These are phyloP conservation scores for Turdus rufiventris DNA, from an alignment of 2,113 vertebrate species.

Conservation along the genomic window DNA sequence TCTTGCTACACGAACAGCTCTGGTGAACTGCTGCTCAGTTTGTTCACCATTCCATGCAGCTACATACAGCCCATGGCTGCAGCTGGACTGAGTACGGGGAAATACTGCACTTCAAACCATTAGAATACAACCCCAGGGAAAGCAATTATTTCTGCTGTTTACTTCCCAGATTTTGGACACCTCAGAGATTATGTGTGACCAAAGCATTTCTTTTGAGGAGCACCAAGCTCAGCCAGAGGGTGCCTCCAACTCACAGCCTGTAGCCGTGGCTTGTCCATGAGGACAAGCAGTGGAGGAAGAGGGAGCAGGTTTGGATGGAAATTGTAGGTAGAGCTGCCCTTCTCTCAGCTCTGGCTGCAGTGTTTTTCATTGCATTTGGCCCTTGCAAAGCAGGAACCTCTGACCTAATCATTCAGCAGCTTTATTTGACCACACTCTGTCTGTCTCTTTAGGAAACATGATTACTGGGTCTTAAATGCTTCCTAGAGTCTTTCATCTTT, in stretches of 20 bases:
- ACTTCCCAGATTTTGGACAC: background rate
- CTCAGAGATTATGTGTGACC: background rate
- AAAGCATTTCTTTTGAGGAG: background rate
- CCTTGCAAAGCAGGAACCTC: background rate
- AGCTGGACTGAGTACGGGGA: background rate
- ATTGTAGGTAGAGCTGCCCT: background rate
- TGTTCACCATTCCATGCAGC: background rate
- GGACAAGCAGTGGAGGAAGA: background rate
- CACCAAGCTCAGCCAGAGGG: background rate
- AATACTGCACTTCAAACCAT: background rate
- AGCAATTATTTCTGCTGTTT: background rate
- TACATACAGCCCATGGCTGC: background rate
- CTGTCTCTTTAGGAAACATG: constrained; percentile 30
- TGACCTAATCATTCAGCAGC: constrained; percentile 34
- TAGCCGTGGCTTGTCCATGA: background rate
- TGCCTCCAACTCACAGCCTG: accelerated
- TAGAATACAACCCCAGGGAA: background rate
- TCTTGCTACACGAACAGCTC: background rate
- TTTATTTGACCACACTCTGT: constrained; percentile 18
- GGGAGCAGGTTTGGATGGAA: background rate
- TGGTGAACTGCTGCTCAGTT: background rate
- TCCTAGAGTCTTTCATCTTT: constrained; percentile 60
- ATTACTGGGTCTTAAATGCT: constrained; percentile 45
- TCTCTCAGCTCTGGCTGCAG: background rate
- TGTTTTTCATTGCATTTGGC: background rate